Evolutionary conservation across 2,797 vertebrate genomes (phyloP).

Genomic region (Pantherophis vulpinus): DNA sequence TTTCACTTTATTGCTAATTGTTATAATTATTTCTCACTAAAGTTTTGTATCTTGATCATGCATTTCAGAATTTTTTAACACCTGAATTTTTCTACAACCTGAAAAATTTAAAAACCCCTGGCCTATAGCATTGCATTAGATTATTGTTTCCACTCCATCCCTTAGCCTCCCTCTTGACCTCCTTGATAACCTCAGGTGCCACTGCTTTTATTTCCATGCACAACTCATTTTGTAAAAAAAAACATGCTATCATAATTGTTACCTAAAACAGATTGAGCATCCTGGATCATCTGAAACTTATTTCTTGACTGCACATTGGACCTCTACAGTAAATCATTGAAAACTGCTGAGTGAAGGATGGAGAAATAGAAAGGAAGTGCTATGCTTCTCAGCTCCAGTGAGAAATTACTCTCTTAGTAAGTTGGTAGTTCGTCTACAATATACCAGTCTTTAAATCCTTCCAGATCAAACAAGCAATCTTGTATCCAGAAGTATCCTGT

Average conservation of each 20-base stretch:
- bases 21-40: background rate
- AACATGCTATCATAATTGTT: background rate
- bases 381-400: background rate
- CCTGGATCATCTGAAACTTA: background rate
- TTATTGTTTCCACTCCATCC: background rate
- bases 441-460: background rate
- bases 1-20: background rate
- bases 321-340: background rate
- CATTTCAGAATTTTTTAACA: background rate
- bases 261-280: background rate
- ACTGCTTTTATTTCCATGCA: background rate
- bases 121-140: background rate
- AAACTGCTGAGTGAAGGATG: background rate
- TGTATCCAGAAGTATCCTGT: background rate
- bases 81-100: background rate
- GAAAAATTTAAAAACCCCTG: background rate
- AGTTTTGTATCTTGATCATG: background rate
- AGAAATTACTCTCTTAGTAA: too few species aligned
- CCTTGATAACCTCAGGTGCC: background rate
- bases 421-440: background rate
- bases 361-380: background rate
- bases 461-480: background rate
- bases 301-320: background rate
- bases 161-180: background rate
- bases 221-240: background rate